phyloP scores from a whole-genome alignment of 2,797 vertebrate genomes.

The Manis javanica region DNA sequence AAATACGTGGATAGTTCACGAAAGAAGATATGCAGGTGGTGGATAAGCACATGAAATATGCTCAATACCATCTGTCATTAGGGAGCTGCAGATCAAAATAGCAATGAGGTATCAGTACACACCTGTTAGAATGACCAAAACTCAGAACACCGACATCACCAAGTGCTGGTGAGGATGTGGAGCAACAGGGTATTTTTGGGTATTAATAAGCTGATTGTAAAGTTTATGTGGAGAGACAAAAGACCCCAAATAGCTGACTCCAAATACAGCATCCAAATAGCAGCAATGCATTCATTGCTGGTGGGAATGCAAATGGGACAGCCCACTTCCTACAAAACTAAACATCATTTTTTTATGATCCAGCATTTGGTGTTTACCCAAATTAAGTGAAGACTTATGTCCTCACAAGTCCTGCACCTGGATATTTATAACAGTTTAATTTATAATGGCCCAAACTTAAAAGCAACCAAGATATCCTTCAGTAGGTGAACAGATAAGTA shows the following conservation, averaged over 20 bases:
- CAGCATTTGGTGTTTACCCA: background rate
- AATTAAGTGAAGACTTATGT: background rate
- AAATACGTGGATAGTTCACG: too few species aligned
- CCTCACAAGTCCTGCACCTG: background rate
- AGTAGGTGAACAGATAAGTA: background rate
- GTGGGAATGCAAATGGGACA: background rate
- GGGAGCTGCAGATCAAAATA: background rate
- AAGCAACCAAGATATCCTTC: background rate
- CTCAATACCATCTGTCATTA: background rate
- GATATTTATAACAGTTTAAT: background rate
- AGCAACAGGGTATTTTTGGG: too few species aligned
- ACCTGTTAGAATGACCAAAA: too few species aligned
- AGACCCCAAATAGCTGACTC: too few species aligned
- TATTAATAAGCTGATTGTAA: too few species aligned
- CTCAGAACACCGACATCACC: too few species aligned
- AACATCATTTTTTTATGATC: background rate
- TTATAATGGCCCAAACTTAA: background rate
- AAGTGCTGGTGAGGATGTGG: too few species aligned
- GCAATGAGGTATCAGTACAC: background rate
- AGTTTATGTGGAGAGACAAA: too few species aligned
- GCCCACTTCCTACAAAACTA: background rate
- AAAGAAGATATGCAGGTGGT: too few species aligned
- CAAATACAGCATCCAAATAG: too few species aligned
- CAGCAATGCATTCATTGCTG: background rate
- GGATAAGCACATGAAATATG: background rate